A percentile compares a stretch with the other conserved stretches of the same genome.
Conservation (phyloP, 2,888 invertebrate species). For the Brachylomia viminalis region DNA sequence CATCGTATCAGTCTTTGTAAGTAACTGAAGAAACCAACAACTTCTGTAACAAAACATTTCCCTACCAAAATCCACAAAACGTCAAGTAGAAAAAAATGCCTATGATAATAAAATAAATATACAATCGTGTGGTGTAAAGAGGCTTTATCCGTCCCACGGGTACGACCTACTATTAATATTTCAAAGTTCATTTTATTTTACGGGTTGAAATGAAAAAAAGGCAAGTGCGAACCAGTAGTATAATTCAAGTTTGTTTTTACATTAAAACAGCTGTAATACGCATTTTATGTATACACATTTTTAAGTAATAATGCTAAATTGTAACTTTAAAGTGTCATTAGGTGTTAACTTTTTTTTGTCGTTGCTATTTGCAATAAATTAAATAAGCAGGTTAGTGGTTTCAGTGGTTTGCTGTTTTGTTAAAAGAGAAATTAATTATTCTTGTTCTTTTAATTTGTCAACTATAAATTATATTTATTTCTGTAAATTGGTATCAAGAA, state of each 20-base stretch:
- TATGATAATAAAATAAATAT: not conserved
- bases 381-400: not conserved
- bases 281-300: conserved; percentile 58
- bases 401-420: not conserved
- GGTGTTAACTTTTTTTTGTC: not conserved
- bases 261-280: conserved; percentile 50
- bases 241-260: conserved; percentile 54
- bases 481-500: too few relatives aligned
- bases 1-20: not conserved
- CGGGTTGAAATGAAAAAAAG: conserved; percentile 76
- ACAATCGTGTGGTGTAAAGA: conserved; percentile 67
- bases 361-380: not conserved
- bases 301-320: conserved; percentile 47
- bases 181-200: conserved; percentile 85
- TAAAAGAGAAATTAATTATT: not conserved
- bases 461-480: too few relatives aligned
- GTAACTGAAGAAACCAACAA: not conserved
- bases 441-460: too few relatives aligned
- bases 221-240: conserved; percentile 69
- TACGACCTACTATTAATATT: conserved; percentile 79
- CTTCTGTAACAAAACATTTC: not conserved
- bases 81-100: not conserved
- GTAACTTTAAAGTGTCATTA: conserved; percentile 40
- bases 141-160: conserved; percentile 62
- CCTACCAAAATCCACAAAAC: not conserved